Base-by-base conservation (phyloP, 2,797 vertebrate genomes). In the Eleutherodactylus coqui region DNA sequence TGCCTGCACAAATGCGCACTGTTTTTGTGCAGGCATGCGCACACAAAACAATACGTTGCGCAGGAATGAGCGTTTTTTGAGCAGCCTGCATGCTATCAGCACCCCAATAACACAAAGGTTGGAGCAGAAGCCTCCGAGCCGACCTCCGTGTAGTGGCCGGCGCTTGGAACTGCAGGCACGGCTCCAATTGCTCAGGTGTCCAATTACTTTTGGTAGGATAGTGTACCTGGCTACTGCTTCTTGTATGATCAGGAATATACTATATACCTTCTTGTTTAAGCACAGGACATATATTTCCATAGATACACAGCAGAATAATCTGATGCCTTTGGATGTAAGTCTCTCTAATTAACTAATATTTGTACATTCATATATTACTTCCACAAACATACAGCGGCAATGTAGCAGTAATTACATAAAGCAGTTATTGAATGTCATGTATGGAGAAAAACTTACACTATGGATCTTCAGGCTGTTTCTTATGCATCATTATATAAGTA, bases 401-500 rank as follows among this genome's bases (percentile, higher is more conserved):
- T 70, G 49, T 45, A 82, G 47, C 41, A 29, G 80, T 82, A 73
- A 82, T 73, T 43, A 49, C 80, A 10, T 58, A 21, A 55, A 53
- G 64, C 29, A 41, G 51, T 82, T 82, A 72, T 38, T 27, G 67
- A 41, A 73, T 73, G 73, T 82, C 38, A 81, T 53, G 62, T 81
- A 81, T 16, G 13, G 32, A 34, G 60, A 47, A 67, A 80, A 69
- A 53, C 53, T 79, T 60, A 60, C 29, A 11, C 19, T 14, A n/a
- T 45, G 79, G n/a, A n/a, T n/a, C n/a, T n/a, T n/a, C n/a, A n/a
- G n/a, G n/a, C n/a, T n/a, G n/a, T 6, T 36, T 51, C 79, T 81
- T 67, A 21, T 58, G 76, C n/a, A 21, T 60, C 43, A 60, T 79
- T 79, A 60, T 69, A 34, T 24, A 81, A n/a, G 16, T 81, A 70